These are phyloP conservation scores for Acronicta psi DNA, from an alignment of 2,888 invertebrate genomes.

Conservation along the genomic window DNA sequence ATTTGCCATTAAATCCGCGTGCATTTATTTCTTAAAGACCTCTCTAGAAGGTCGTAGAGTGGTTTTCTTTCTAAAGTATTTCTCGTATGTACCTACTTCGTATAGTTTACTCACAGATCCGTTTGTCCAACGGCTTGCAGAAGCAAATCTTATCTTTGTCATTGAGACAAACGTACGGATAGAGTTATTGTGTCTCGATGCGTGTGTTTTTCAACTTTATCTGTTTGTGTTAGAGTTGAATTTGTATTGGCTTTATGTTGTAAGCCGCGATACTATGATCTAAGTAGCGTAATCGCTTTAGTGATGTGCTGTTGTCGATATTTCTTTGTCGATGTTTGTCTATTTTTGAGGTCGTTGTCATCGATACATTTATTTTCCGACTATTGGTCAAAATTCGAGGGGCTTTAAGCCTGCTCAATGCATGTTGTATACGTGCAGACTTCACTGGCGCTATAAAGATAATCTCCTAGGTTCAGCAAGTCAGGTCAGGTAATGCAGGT, in stretches of 20 bases:
- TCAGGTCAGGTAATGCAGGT: too few species aligned
- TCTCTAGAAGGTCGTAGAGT: too few species aligned
- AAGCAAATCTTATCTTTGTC: conserved; percentile 41
- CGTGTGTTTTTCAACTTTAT: conserved; percentile 12
- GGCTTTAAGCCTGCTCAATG: too few species aligned
- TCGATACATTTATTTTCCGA: too few species aligned
- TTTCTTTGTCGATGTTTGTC: conserved; percentile 30
- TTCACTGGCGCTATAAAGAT: too few species aligned
- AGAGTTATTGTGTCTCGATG: conserved; percentile 10
- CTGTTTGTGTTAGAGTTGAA: conserved; percentile 2
- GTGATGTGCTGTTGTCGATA: conserved; percentile 60
- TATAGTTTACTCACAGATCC: conserved; percentile 6
- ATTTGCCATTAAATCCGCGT: too few species aligned
- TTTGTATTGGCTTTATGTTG: conserved; percentile 12
- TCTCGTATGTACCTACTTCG: too few species aligned
- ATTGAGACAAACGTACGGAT: conserved; percentile 38
- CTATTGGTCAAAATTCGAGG: too few species aligned
- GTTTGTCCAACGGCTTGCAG: conserved; percentile 8
- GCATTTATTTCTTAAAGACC: too few species aligned
- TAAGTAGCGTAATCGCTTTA: conserved; percentile 69
- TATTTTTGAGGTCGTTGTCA: not conserved
- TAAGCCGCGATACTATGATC: conserved; percentile 58
- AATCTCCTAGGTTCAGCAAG: too few species aligned
- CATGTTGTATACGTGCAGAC: too few species aligned
- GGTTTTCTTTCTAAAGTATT: too few species aligned